Evolutionary conservation across 53 echinoderm and acorn worm genomes (phyloP).

Genomic region (Arbacia lixula): DNA sequence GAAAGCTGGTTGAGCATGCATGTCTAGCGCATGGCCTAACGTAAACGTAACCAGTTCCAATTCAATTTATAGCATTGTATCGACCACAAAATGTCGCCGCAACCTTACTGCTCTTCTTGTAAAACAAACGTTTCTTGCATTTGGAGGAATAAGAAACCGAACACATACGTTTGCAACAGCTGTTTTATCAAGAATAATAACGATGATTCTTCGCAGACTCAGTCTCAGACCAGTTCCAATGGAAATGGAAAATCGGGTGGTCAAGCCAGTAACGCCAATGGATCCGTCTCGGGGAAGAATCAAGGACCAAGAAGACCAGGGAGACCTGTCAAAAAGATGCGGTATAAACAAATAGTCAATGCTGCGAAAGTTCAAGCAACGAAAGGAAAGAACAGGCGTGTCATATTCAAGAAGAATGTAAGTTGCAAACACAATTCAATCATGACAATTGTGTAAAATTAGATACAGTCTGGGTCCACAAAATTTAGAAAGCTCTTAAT

Average conservation of each 20-base stretch:
- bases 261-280: too few species aligned
- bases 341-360: conserved; percentile 80
- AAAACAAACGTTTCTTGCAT: conserved; percentile 83
- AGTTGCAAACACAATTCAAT: neutral
- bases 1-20: too few species aligned
- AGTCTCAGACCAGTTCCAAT: neutral
- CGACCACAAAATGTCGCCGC: conserved; percentile 69
- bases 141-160: conserved; percentile 79
- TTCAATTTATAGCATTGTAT: too few species aligned
- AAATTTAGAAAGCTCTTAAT: too few species aligned
- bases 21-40: too few species aligned
- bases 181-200: conserved; percentile 54
- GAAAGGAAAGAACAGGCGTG: conserved; percentile 89
- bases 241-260: conserved; percentile 61
- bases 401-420: conserved; percentile 97
- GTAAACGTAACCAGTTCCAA: too few species aligned
- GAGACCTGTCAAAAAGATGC: conserved; percentile 71
- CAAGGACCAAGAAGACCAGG: conserved; percentile 70
- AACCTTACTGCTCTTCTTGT: conserved; percentile 80
- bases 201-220: conserved; percentile 50
- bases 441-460: neutral
- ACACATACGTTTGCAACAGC: conserved; percentile 75
- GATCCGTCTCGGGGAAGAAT: conserved; percentile 49
- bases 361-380: conserved; percentile 85
- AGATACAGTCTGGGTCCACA: too few species aligned